Base-by-base conservation (phyloP, 2,888 invertebrate species). In the Parthenolecanium corni region DNA sequence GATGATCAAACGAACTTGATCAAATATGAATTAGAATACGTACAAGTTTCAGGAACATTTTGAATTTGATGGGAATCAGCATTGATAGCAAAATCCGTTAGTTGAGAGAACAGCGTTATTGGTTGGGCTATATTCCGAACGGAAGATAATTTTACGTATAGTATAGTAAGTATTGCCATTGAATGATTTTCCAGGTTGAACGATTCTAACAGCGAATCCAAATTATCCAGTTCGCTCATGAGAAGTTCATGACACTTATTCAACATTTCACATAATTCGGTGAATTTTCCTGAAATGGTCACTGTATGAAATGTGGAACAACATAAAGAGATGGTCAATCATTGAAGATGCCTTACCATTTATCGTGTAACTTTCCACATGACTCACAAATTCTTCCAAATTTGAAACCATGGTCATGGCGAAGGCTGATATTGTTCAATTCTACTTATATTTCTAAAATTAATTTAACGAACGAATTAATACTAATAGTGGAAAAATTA, bases 31-130 rank as follows among this genome's bases (percentile, higher is more conserved):
- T 49, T 23, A 52, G 47, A 46, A 54, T 31, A 79, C 83, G 82
- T 79, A 92, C 92, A 91, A 69, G 84, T 79, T 72, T 92, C 89
- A 61, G 89, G 84, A 56, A 89, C 84, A 73, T 85, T 84, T 70
- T 90, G 80, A 64, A 94, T 85, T 81, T 95, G 92, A 74, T 91
- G 90, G 56, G 87, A 87, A 77, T 89, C 90, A 73, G 91, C 90
- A 68, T 84, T 83, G 64, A 80, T 79, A 65, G 94, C 85, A 73
- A 94, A 94, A 69, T 92, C 90, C 72, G 86, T 85, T 66, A 89
- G 83, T 73, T 88, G 86, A 69, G 81, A 82, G 71, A 84, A 85
- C 70, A 84, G 76, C 12, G 78, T 77, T 69, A 38, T 54, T 47
- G 21, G 49, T 40, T 61, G 61, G 16, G 21, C 49, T n/a, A 16